phyloP scores from a whole-genome alignment of 1,140 invertebrate species.

The Cherax destructor region DNA sequence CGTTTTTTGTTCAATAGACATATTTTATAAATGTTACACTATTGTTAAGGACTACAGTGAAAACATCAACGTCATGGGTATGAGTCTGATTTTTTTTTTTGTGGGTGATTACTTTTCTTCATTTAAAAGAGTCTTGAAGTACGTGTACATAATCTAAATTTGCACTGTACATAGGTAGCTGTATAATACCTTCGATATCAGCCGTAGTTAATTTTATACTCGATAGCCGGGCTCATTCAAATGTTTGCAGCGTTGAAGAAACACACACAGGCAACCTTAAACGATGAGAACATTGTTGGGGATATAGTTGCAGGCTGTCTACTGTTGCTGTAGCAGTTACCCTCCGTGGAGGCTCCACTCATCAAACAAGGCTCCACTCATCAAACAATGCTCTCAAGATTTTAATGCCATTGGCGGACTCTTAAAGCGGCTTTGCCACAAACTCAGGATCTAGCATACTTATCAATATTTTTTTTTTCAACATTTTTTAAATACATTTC shows the following conservation, averaged over 20 bases:
- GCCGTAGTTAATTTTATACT: slow-evolving; percentile 55
- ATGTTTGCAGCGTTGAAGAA: slow-evolving; percentile 38
- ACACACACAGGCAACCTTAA: slow-evolving; percentile 3
- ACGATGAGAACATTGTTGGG: background rate
- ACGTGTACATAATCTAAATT: slow-evolving; percentile 31
- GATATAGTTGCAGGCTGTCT: background rate
- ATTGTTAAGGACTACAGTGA: slow-evolving; percentile 38
- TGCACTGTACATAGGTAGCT: slow-evolving; percentile 61
- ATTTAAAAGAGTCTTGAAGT: slow-evolving; percentile 8
- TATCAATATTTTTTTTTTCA: slow-evolving; percentile 4
- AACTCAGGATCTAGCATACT: slow-evolving; percentile 48
- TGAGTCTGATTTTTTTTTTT: background rate
- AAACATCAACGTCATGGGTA: slow-evolving; percentile 13
- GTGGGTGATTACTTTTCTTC: background rate
- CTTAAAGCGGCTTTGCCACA: slow-evolving; percentile 26
- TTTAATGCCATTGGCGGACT: background rate
- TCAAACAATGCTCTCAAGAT: background rate
- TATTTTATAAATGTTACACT: slow-evolving; percentile 68
- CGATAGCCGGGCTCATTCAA: slow-evolving; percentile 55
- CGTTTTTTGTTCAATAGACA: slow-evolving; percentile 59
- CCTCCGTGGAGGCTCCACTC: too few relatives aligned
- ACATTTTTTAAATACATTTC: background rate
- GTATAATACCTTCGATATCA: slow-evolving; percentile 26
- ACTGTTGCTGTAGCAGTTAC: too few relatives aligned
- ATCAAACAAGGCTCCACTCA: too few relatives aligned